Base-by-base conservation (phyloP, 2,797 vertebrate species). In the Myiotriccus ornatus region DNA sequence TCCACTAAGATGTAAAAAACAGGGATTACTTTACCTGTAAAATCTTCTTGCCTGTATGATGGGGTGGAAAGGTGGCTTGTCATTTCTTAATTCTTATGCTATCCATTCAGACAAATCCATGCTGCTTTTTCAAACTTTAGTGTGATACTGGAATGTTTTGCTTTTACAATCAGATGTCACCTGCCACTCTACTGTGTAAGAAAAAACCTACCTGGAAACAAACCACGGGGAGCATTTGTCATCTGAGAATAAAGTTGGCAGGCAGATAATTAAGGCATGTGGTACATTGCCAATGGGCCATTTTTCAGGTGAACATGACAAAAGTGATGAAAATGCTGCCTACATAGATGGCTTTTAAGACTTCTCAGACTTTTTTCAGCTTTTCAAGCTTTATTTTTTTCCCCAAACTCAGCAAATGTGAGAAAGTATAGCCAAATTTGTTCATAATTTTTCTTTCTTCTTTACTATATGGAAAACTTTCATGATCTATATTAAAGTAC, bases 221-320 rank as follows among this genome's bases (percentile, higher is more conserved):
- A 95, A 84, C 65, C 39, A 14, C 10, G 16, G 32, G 44, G 32
- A 94, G 18, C 80, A 68, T 94, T 74, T 84, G 50, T 53, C 87
- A 87, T 87, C 65, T 91, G 89, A 69, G 64, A 82, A 46, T 50
- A 84, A 79, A 88, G 78, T 73, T 96, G 77, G 52, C 76, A 94
- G 92, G 52, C n/a, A 87, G 39, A 41, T 85, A 91, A 92, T 93
- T 90, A 92, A 68, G 77, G 43, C 59, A 50, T 0, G 3, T 91
- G 88, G 63, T 60, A 91, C 30, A 20, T 28, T 93, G 82, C 86
- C 91, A 77, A 6, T 39, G 67, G 62, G n/a, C 49, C 55, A 93
- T 95, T 94, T 35, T 95, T 95, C 62, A 84, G 90, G 83, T 90
- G 85, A 90, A 76, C 63, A 39, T 95, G 87, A 74, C 64, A 65